phyloP scores from a whole-genome alignment of 2,797 vertebrate species.

The Rhinoraja longicauda region DNA sequence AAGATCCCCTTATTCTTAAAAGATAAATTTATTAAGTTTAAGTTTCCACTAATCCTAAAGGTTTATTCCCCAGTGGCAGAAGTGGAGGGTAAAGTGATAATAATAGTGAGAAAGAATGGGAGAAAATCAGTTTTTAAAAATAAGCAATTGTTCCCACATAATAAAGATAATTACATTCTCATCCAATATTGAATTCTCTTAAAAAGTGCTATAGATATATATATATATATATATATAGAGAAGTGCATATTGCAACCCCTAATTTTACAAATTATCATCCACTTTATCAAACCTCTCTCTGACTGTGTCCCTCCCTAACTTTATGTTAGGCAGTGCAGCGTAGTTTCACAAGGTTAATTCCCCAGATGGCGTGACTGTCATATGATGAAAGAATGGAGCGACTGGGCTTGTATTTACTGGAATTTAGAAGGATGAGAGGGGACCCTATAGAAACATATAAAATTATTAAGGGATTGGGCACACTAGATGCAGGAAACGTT shows the following conservation, averaged over 20 bases:
- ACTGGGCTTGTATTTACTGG: too few species aligned
- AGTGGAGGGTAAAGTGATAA: not conserved
- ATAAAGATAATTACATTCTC: constrained; percentile 10
- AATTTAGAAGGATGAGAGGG: too few species aligned
- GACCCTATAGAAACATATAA: too few species aligned
- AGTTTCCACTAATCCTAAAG: not conserved
- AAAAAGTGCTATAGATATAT: not conserved
- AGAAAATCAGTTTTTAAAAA: not conserved
- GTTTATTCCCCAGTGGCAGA: not conserved
- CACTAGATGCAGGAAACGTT: too few species aligned
- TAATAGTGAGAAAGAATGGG: not conserved
- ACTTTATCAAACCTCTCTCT: not conserved
- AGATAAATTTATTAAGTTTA: constrained; percentile 17
- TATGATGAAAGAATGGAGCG: too few species aligned
- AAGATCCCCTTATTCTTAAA: too few species aligned
- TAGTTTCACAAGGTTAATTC: too few species aligned
- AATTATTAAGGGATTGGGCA: too few species aligned
- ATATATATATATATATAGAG: not conserved
- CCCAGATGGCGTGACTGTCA: too few species aligned
- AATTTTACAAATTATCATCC: not conserved
- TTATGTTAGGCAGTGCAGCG: too few species aligned
- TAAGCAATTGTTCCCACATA: not conserved
- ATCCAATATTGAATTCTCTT: not conserved
- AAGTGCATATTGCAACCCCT: not conserved
- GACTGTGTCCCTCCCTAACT: not conserved